These are phyloP conservation scores for Lutjanus campechanus DNA, from an alignment of 2,797 vertebrate genomes.

Conservation along the genomic window DNA sequence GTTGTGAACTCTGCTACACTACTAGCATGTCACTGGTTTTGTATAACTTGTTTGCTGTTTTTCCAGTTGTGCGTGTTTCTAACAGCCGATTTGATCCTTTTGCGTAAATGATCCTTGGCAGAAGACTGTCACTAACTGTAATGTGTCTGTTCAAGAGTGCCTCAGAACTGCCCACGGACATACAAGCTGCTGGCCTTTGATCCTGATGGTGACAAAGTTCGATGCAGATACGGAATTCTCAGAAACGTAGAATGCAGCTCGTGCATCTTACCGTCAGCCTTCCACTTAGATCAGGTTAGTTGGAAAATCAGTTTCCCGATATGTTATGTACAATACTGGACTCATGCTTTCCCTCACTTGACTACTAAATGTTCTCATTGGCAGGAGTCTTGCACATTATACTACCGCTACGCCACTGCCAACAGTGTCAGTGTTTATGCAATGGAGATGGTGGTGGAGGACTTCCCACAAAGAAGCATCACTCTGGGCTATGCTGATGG, in stretches of 20 bases:
- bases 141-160: conserved; percentile 56
- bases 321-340: background rate
- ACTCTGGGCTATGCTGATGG: background rate
- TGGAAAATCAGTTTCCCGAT: background rate
- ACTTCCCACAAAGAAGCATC: background rate
- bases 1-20: too few species aligned
- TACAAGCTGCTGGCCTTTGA: conserved; percentile 68
- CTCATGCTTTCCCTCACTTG: background rate
- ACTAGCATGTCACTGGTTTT: too few species aligned
- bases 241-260: background rate
- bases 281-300: conserved; percentile 65
- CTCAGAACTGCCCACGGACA: conserved; percentile 73
- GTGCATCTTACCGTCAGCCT: conserved; percentile 55
- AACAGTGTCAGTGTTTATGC: background rate
- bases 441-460: background rate
- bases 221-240: conserved; percentile 61
- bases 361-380: background rate
- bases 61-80: too few species aligned
- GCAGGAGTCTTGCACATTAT: background rate
- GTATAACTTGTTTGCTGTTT: too few species aligned
- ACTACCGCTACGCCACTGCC: background rate
- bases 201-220: conserved; percentile 73
- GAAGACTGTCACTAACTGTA: too few species aligned
- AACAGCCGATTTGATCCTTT: too few species aligned
- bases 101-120: too few species aligned